Conservation (phyloP, 2,113 vertebrate genomes). For the Cepphus grylle region DNA sequence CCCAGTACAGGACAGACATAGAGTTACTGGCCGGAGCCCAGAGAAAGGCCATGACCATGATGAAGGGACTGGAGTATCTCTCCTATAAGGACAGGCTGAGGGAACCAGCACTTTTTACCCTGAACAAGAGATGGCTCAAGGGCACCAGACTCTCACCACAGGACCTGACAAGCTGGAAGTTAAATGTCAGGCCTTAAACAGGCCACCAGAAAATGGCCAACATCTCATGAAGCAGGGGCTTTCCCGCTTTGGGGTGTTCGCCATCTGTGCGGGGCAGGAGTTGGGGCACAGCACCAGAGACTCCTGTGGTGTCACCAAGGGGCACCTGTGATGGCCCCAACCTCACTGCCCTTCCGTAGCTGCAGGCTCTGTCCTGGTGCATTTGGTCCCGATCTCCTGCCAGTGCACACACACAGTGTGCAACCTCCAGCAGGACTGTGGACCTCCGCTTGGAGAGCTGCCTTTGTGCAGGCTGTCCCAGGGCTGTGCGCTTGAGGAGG, state of each 20-base stretch:
- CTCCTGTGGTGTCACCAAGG: accelerated
- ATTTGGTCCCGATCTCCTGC: not conserved
- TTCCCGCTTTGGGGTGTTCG: too few species aligned
- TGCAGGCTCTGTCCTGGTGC: not conserved
- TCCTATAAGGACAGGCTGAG: not conserved
- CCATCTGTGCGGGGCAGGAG: accelerated
- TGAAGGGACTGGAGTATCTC: not conserved
- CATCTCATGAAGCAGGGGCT: too few species aligned
- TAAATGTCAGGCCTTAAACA: too few species aligned
- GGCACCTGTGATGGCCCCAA: not conserved
- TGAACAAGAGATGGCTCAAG: not conserved
- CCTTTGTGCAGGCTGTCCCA: not conserved
- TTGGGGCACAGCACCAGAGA: accelerated
- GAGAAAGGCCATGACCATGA: not conserved
- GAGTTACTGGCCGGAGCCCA: not conserved
- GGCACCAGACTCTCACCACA: too few species aligned
- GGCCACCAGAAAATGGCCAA: too few species aligned
- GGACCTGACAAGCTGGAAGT: too few species aligned
- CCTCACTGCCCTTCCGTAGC: not conserved
- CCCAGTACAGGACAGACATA: too few species aligned
- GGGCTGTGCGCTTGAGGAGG: not conserved
- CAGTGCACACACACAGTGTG: accelerated
- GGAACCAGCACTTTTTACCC: not conserved
- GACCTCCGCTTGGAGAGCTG: not conserved
- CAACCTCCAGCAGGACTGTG: not conserved